Conservation (phyloP, 1,140 invertebrate species). For the Leguminivora glycinivorella region DNA sequence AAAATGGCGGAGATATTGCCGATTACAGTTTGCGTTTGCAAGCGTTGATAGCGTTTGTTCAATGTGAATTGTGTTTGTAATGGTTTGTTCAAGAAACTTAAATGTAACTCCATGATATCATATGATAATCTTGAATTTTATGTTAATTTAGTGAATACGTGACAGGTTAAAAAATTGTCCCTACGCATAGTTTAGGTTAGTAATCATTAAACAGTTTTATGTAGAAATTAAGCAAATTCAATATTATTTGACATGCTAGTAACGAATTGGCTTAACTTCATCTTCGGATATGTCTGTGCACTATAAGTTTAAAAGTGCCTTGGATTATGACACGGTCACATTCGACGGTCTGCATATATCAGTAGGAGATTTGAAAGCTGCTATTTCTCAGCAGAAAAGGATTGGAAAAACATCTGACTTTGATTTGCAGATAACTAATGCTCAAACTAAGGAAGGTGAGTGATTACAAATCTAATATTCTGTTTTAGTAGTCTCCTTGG, state of each 20-base stretch:
- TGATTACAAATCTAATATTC: conserved; percentile 28
- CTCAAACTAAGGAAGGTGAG: conserved; percentile 97
- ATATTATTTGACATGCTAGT: conserved; percentile 60
- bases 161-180: neutral
- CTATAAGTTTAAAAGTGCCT: conserved; percentile 98
- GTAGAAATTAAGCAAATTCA: neutral
- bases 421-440: conserved; percentile 97
- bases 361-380: conserved; percentile 95
- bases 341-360: conserved; percentile 98
- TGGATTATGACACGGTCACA: conserved; percentile 96
- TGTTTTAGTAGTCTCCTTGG: neutral
- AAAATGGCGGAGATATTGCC: conserved; percentile 15
- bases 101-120: neutral
- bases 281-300: conserved; percentile 92
- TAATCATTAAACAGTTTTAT: neutral
- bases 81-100: neutral
- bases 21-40: neutral
- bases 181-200: conserved; percentile 11
- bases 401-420: conserved; percentile 96
- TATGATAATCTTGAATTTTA: neutral
- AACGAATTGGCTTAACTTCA: conserved; percentile 41
- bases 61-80: neutral
- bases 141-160: conserved; percentile 1
- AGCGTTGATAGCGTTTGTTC: neutral
- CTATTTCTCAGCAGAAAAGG: conserved; percentile 96